Base-by-base conservation (phyloP, 2,797 vertebrate genomes). In the Leptoclinus maculatus region DNA sequence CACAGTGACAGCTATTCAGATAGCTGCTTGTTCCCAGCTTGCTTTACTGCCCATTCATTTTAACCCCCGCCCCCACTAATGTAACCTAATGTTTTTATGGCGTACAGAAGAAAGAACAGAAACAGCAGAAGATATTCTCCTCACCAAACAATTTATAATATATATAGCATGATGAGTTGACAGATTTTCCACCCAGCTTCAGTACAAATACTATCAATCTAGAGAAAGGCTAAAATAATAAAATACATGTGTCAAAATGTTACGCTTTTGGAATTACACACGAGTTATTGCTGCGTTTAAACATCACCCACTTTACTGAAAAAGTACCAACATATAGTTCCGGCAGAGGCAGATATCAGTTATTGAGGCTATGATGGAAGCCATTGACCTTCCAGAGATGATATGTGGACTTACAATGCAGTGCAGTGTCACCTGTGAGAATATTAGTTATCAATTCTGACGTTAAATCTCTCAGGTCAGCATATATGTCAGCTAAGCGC, bases 401-500 rank as follows among this genome's bases (percentile, higher is more conserved):
- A 93, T 90, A 91, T 90, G 88, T 92, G 85, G 89, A 90, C 87
- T 88, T 89, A 88, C 82, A 88, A 87, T 82, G 69, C 79, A 84
- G 86, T 68, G 66, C 65, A 81, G 83, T 84, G 82, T 91, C 89
- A 90, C 85, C 82, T 88, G 85, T 32, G 78, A 87, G 87, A 87
- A 88, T 86, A 91, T 89, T 81, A 89, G 84, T 90, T 90, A 91
- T 92, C 87, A 93, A 83, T 93, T 86, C 75, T 76, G 81, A 87
- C 81, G 84, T 83, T 81, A 89, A 92, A 94, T 92, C 89, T 89
- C 80, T 51, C 67, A 76, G 87, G 91, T 92, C 89, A 93, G 89
- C 89, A 83, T 89, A 66, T 88, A 82, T 91, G 90, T 81, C 92
- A 83, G 60, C 47, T n/a, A 25, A 65, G 88, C 78, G 7, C 73